These are phyloP conservation scores for Dioctria rufipes DNA, from an alignment of 2,888 invertebrate genomes.

Conservation along the genomic window DNA sequence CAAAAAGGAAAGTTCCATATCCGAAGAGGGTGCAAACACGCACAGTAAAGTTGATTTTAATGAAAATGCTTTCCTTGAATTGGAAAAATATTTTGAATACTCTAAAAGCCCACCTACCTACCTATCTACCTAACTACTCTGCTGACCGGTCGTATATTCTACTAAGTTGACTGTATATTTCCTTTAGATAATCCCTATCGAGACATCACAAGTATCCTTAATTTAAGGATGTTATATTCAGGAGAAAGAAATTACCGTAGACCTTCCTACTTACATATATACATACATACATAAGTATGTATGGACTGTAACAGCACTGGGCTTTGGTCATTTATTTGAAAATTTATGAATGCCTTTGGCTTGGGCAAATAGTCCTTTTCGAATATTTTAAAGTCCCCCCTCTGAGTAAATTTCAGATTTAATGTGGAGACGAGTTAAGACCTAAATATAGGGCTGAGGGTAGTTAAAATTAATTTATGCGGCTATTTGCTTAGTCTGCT, in stretches of 20 bases:
- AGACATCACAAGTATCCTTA: slow-evolving; percentile 41
- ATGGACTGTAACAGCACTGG: slow-evolving; percentile 24
- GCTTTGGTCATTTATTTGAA: slow-evolving; percentile 66
- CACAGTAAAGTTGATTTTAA: slow-evolving; percentile 48
- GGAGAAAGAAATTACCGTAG: slow-evolving; percentile 50
- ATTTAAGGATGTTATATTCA: slow-evolving; percentile 46
- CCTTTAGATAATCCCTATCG: slow-evolving; percentile 41
- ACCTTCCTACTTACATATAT: slow-evolving; percentile 29
- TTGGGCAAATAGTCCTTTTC: slow-evolving; percentile 32
- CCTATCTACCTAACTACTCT: neutral
- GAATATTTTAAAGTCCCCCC: slow-evolving; percentile 55
- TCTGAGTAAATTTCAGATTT: slow-evolving; percentile 49
- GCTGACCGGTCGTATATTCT: neutral
- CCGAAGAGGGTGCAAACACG: neutral
- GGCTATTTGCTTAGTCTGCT: slow-evolving; percentile 49
- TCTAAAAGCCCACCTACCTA: neutral
- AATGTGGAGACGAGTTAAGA: slow-evolving; percentile 21
- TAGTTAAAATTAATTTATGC: slow-evolving; percentile 59
- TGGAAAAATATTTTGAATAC: slow-evolving; percentile 52
- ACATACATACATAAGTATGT: too few relatives aligned
- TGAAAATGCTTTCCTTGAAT: slow-evolving; percentile 50
- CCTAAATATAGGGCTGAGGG: slow-evolving; percentile 43
- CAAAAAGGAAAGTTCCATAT: slow-evolving; percentile 28
- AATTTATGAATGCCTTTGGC: slow-evolving; percentile 70
- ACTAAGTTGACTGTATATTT: slow-evolving; percentile 1